A percentile compares a stretch with the other conserved stretches of the same genome.
Conservation (phyloP, 2,888 invertebrate genomes). For the Candidula unifasciata region DNA sequence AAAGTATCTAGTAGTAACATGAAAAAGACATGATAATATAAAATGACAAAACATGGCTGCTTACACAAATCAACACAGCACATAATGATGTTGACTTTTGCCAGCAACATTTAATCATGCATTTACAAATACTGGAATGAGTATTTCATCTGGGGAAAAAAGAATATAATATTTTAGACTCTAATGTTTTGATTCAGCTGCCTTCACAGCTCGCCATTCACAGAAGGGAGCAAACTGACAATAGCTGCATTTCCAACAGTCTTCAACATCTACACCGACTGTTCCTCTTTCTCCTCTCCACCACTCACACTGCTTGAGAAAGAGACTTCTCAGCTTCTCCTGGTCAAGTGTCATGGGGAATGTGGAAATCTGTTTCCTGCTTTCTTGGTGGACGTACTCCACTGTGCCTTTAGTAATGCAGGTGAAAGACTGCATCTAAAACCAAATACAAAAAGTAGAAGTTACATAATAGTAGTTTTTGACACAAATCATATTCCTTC, state of each 20-base stretch:
- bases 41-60: too few species aligned
- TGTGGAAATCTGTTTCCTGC: slow-evolving; percentile 60
- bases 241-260: slow-evolving; percentile 74
- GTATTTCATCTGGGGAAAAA: too few species aligned
- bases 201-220: slow-evolving; percentile 71
- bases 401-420: slow-evolving; percentile 64
- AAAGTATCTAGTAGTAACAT: too few species aligned
- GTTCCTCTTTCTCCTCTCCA: slow-evolving; percentile 69
- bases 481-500: too few species aligned
- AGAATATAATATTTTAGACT: too few species aligned
- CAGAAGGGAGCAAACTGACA: slow-evolving; percentile 73
- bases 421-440: slow-evolving; percentile 62
- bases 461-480: background rate
- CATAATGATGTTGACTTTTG: too few species aligned
- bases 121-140: too few species aligned
- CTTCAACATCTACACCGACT: slow-evolving; percentile 74
- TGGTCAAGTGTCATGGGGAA: slow-evolving; percentile 62
- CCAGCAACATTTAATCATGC: too few species aligned
- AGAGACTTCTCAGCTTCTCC: slow-evolving; percentile 57
- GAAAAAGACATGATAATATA: too few species aligned
- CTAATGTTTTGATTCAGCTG: slow-evolving; percentile 23
- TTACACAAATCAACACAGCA: too few species aligned
- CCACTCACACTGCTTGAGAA: slow-evolving; percentile 60
- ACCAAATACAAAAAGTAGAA: slow-evolving; percentile 17
- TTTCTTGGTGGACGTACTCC: slow-evolving; percentile 73